Evolutionary conservation across 2,113 vertebrate species (phyloP).

Genomic region (Cyprinus carpio): DNA sequence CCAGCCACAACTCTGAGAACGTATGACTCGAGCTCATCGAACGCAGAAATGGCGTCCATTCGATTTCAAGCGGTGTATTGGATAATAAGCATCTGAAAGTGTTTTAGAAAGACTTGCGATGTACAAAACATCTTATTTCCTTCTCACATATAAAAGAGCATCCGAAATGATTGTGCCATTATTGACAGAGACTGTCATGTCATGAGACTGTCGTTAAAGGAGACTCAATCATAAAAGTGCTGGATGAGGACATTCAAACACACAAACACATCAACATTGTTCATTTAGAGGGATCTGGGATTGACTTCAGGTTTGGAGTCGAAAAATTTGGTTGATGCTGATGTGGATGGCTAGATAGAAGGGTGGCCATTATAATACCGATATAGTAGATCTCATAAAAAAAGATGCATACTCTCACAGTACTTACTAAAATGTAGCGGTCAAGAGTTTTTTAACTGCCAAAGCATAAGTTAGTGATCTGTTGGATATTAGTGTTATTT

Average conservation of each 20-base stretch:
- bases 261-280: not conserved
- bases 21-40: not conserved
- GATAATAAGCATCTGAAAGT: slow-evolving; percentile 15
- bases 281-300: not conserved
- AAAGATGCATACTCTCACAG: not conserved
- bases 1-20: not conserved
- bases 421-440: not conserved
- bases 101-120: not conserved
- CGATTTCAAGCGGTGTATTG: not conserved
- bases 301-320: not conserved
- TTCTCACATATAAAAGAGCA: not conserved
- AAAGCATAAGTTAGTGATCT: not conserved
- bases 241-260: slow-evolving; percentile 12
- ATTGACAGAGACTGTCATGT: slow-evolving; percentile 18
- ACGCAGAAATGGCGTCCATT: not conserved
- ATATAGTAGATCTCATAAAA: not conserved
- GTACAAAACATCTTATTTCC: slow-evolving; percentile 13
- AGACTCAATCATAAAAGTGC: not conserved
- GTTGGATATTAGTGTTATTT: no score
- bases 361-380: not conserved
- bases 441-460: not conserved
- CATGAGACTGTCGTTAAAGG: slow-evolving; percentile 18
- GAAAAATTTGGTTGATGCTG: not conserved
- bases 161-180: slow-evolving; percentile 18
- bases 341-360: not conserved